A percentile compares a stretch with the other conserved stretches of the same genome.
These are phyloP conservation scores for Pandion haliaetus DNA, from an alignment of 2,113 vertebrate species.

Conservation along the genomic window DNA sequence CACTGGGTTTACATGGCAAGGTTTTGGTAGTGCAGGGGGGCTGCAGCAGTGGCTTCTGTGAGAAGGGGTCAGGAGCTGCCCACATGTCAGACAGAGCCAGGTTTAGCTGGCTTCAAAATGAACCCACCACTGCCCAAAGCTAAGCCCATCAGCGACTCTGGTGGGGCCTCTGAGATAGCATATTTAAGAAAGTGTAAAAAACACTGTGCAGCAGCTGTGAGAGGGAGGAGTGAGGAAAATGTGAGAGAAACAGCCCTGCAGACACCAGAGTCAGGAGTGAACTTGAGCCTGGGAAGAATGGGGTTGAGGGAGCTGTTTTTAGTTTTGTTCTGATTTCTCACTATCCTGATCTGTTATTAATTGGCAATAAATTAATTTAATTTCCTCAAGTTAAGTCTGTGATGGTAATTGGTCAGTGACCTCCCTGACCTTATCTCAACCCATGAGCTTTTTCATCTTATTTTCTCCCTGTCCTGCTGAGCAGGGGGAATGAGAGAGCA, in stretches of 20 bases:
- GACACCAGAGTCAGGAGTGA: neutral
- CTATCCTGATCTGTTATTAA: neutral
- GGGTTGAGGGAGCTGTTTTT: neutral
- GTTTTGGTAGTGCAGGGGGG: neutral
- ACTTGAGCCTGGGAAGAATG: neutral
- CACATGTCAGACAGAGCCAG: fast-evolving
- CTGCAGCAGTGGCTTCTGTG: neutral
- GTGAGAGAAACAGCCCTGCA: neutral
- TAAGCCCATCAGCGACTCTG: fast-evolving
- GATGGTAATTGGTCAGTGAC: neutral
- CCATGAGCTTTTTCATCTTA: neutral
- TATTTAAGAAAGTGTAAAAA: neutral
- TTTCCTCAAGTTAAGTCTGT: neutral
- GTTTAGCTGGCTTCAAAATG: neutral
- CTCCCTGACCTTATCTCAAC: neutral
- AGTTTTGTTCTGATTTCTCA: neutral
- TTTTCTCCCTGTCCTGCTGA: neutral
- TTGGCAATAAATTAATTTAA: neutral
- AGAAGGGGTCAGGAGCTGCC: neutral
- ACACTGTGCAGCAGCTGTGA: neutral
- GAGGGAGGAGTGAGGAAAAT: neutral
- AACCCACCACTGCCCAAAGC: neutral
- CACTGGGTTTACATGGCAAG: neutral
- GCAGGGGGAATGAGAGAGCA: neutral
- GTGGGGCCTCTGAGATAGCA: neutral